Base-by-base conservation (phyloP, 2,113 vertebrate species). In the Caloenas nicobarica region DNA sequence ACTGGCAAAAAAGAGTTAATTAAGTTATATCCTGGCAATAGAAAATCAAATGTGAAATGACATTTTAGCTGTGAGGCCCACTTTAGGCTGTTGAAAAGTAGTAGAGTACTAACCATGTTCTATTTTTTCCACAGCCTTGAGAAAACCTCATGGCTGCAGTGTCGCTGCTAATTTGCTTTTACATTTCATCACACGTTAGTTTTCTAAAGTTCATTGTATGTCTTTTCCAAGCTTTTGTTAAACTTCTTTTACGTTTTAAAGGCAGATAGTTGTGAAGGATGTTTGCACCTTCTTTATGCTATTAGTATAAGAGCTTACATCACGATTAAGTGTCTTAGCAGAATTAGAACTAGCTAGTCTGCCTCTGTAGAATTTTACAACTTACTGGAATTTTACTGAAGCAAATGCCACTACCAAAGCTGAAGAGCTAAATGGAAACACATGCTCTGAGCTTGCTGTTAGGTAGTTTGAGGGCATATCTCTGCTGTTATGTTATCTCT, bases 361-460 rank as follows among this genome's bases (percentile, higher is more conserved):
- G 66, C 88, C 86, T 92, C 70, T 34, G 8, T 81, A 91, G 93
- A 95, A 88, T 96, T 97, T 95, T 83, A 1, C 88, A 80, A 79
- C 2, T 80, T 76, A 88, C 86, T 91, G 93, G 64, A 90, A 80
- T 95, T 91, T 71, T 92, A 33, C 66, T 95, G 85, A 95, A 93
- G 86, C 33, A 97, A 96, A 93, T 93, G 95, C 93, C 57, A 54
- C 72, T 95, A 89, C 88, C 64, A 93, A 82, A 81, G 57, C 79
- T 95, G 86, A 95, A 94, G 94, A 89, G 60, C 74, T 96, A 94
- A 96, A 85, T 92, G 95, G 92, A 96, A 97, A 86, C 96, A 95
- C 58, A 79, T 94, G 91, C 89, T 89, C 87, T 94, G 82, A 96
- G 89, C 89, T 95, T 96, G 80, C 95, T 91, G 48, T 96, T 97